These are phyloP conservation scores for Epinotia bilunana DNA, from an alignment of 2,888 invertebrate species.

Conservation along the genomic window DNA sequence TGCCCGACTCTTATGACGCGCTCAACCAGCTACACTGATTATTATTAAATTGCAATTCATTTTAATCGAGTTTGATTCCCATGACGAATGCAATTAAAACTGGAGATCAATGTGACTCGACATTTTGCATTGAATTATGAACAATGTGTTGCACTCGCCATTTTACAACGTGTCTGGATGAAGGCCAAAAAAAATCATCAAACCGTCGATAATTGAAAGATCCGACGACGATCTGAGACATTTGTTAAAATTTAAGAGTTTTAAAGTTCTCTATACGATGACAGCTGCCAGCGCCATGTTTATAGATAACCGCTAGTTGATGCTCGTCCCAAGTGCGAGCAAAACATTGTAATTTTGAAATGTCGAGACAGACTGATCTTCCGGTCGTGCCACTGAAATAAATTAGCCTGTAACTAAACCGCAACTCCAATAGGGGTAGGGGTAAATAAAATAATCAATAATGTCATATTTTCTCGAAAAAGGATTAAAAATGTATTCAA, in stretches of 20 bases:
- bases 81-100: constrained; percentile 28
- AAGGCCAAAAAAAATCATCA: too few species aligned
- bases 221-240: too few species aligned
- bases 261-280: too few species aligned
- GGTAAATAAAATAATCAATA: too few species aligned
- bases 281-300: too few species aligned
- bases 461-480: too few species aligned
- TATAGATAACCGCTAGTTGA: too few species aligned
- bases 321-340: too few species aligned
- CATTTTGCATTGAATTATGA: not conserved
- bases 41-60: constrained; percentile 28
- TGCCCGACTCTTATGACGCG: not conserved
- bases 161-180: not conserved
- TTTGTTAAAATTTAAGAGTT: too few species aligned
- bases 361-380: not conserved
- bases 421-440: too few species aligned
- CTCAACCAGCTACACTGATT: not conserved
- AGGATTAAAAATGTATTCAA: too few species aligned
- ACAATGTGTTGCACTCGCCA: not conserved
- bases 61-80: constrained; percentile 28
- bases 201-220: too few species aligned
- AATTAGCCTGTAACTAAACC: constrained; percentile 15
- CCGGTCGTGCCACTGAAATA: not conserved
- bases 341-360: not conserved
- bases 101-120: not conserved